These are phyloP conservation scores for Macrosteles quadrilineatus DNA, from an alignment of 1,140 invertebrate species.

Conservation along the genomic window DNA sequence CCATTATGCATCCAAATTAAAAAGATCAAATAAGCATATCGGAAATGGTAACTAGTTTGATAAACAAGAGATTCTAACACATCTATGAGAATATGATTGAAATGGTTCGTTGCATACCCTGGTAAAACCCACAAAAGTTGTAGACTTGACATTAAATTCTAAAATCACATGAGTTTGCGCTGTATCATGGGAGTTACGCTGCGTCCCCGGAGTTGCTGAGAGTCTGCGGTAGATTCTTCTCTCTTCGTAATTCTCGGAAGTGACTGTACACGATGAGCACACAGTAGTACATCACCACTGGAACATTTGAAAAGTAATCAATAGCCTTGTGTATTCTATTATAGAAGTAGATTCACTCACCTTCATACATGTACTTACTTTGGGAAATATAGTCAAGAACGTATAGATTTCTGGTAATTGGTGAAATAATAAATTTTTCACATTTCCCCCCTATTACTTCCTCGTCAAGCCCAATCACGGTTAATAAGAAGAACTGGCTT, in stretches of 20 bases:
- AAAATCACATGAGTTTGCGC: no score
- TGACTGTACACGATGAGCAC: conserved; percentile 22
- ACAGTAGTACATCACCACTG: conserved; percentile 22
- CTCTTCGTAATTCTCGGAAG: conserved; percentile 10
- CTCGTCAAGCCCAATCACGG: no score
- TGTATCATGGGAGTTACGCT: not conserved
- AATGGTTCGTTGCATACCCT: no score
- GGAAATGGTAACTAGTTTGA: no score
- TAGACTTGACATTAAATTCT: not conserved
- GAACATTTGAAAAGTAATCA: not conserved
- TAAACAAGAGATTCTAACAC: not conserved
- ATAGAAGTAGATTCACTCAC: no score
- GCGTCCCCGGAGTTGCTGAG: not conserved
- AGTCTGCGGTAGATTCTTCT: conserved; percentile 5
- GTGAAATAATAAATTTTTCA: no score
- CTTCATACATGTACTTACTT: no score
- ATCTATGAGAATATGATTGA: not conserved
- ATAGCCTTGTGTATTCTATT: no score
- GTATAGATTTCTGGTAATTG: no score
- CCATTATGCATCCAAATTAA: not conserved
- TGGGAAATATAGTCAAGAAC: no score
- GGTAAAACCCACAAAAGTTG: not conserved
- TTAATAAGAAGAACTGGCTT: no score
- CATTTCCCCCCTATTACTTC: no score
- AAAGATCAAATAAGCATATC: not conserved